A percentile compares a stretch with the other conserved stretches of the same genome.
Evolutionary conservation across 1,140 invertebrate genomes (phyloP).

Genomic region (Coenobita brevimanus): DNA sequence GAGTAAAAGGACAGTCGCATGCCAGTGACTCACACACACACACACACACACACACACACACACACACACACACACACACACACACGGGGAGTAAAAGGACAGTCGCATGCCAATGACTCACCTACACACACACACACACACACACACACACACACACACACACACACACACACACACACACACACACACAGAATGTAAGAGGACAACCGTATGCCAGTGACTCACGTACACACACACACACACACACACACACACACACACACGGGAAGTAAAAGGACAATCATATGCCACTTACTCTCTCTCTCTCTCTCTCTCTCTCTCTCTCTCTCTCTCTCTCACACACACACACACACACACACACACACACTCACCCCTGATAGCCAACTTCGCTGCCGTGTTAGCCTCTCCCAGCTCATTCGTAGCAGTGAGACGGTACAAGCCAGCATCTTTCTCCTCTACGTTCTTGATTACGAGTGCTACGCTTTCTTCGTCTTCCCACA

Average conservation of each 20-base stretch:
- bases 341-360: neutral
- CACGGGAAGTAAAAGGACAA: neutral
- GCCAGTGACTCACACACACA: no score
- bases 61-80: no score
- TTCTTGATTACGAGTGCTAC: constrained; percentile 93
- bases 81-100: no score
- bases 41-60: no score
- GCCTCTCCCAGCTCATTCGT: constrained; percentile 92
- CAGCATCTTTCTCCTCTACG: constrained; percentile 86
- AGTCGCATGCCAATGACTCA: no score
- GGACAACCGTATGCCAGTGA: no score
- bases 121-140: no score
- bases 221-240: no score
- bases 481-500: constrained; percentile 94
- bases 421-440: constrained; percentile 87
- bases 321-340: neutral
- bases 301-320: neutral
- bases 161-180: constrained; percentile 1
- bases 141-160: no score
- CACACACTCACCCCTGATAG: constrained; percentile 80
- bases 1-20: no score
- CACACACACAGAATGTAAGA: no score
- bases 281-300: no score
- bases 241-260: constrained; percentile 1
- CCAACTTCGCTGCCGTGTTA: constrained; percentile 81